Conservation (phyloP, 64 coral and sea anemone genomes). For the Montipora cactus region DNA sequence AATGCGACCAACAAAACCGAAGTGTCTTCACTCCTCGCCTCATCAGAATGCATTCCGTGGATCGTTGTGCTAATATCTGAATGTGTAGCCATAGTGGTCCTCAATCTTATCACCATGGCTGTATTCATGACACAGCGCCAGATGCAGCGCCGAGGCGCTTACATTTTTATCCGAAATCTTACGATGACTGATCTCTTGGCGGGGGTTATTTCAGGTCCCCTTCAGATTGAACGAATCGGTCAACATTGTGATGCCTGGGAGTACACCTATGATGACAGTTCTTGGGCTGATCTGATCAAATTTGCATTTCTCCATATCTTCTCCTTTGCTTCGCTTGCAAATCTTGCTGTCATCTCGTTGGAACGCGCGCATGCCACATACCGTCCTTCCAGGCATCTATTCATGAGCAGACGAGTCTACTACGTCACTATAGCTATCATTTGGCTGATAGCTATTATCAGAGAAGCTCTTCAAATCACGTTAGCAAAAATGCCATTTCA, state of each 20-base stretch:
- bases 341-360: not conserved
- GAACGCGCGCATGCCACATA: not conserved
- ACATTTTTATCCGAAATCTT: not conserved
- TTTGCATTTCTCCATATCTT: not conserved
- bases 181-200: not conserved
- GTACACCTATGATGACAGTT: not conserved
- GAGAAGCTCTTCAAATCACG: not conserved
- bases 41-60: not conserved
- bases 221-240: not conserved
- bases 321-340: not conserved
- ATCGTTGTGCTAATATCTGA: not conserved
- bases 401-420: not conserved
- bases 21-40: too few relatives aligned
- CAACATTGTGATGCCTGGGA: not conserved
- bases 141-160: not conserved
- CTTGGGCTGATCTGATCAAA: not conserved
- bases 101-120: not conserved
- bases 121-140: not conserved
- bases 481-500: too few relatives aligned
- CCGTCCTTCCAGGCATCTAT: not conserved
- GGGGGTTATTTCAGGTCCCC: not conserved
- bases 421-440: not conserved
- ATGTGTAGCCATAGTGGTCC: not conserved
- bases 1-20: too few relatives aligned
- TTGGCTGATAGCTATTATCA: not conserved